These are phyloP conservation scores for Meteorus colon DNA, from an alignment of 2,888 invertebrate species.

Conservation along the genomic window DNA sequence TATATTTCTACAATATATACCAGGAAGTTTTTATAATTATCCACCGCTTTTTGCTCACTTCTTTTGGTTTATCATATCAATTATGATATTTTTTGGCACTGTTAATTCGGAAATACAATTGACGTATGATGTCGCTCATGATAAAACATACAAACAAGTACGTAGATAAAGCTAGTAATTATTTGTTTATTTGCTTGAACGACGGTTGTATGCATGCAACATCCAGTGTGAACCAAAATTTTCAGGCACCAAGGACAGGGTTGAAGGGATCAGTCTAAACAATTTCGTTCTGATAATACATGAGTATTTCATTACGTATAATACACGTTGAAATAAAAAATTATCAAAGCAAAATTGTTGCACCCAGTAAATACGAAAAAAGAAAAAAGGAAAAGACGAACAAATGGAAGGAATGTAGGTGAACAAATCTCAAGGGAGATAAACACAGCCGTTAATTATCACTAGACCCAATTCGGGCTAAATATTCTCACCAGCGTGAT, in stretches of 20 bases:
- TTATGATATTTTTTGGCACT: background rate
- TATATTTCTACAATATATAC: slow-evolving; percentile 6
- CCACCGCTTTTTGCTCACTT: background rate
- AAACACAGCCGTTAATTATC: slow-evolving; percentile 36
- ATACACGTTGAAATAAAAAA: background rate
- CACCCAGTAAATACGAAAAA: background rate
- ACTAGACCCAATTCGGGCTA: slow-evolving; percentile 37
- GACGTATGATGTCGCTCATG: slow-evolving; percentile 13
- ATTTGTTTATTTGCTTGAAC: slow-evolving; percentile 34
- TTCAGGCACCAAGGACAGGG: slow-evolving; percentile 35
- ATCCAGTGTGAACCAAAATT: slow-evolving; percentile 58
- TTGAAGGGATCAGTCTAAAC: slow-evolving; percentile 14
- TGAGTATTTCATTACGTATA: too few relatives aligned
- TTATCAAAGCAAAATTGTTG: slow-evolving; percentile 24
- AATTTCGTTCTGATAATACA: slow-evolving; percentile 20
- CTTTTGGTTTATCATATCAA: background rate
- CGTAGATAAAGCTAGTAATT: slow-evolving; percentile 57
- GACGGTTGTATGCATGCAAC: slow-evolving; percentile 66
- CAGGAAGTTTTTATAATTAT: background rate
- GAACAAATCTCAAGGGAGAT: slow-evolving; percentile 12
- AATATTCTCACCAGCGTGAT: slow-evolving; percentile 47
- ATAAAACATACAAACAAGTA: slow-evolving; percentile 67
- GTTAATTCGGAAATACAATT: background rate
- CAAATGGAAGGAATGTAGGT: slow-evolving; percentile 6
- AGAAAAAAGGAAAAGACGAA: background rate